Conservation (phyloP, 2,113 vertebrate genomes). For the Gopherus evgoodei region DNA sequence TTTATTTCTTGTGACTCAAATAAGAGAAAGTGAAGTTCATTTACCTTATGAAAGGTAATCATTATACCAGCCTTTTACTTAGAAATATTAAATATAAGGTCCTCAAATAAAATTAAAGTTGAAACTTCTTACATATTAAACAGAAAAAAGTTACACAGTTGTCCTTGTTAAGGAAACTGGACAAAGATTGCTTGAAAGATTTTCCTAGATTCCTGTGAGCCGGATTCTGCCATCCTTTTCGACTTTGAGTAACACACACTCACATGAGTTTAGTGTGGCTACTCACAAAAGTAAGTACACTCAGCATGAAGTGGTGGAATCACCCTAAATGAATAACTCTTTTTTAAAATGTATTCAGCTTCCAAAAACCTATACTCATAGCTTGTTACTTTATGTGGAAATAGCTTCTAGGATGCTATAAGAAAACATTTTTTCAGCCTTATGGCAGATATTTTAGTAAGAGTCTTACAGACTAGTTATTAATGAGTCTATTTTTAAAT, state of each 20-base stretch:
- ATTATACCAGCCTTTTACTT: conserved; percentile 52
- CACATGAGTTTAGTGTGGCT: background rate
- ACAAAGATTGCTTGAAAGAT: conserved; percentile 39
- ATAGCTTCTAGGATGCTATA: conserved; percentile 9
- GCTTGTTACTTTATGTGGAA: conserved; percentile 56
- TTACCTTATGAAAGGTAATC: background rate
- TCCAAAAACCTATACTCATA: conserved; percentile 40
- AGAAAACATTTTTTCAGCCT: background rate
- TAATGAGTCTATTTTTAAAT: background rate
- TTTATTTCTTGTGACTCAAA: conserved; percentile 25
- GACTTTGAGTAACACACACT: background rate
- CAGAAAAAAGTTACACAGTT: conserved; percentile 37
- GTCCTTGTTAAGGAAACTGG: conserved; percentile 53
- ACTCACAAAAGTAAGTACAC: background rate
- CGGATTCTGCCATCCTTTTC: background rate
- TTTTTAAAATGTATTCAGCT: background rate
- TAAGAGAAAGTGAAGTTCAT: background rate
- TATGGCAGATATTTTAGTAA: background rate
- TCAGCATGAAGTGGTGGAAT: background rate
- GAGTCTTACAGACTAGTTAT: background rate
- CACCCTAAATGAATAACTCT: background rate
- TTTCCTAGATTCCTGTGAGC: conserved; percentile 60
- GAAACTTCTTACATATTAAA: conserved; percentile 50
- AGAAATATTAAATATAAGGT: conserved; percentile 36
- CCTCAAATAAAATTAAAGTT: conserved; percentile 58